These are phyloP conservation scores for Etheostoma perlongum DNA, from an alignment of 2,797 vertebrate genomes.

Conservation along the genomic window DNA sequence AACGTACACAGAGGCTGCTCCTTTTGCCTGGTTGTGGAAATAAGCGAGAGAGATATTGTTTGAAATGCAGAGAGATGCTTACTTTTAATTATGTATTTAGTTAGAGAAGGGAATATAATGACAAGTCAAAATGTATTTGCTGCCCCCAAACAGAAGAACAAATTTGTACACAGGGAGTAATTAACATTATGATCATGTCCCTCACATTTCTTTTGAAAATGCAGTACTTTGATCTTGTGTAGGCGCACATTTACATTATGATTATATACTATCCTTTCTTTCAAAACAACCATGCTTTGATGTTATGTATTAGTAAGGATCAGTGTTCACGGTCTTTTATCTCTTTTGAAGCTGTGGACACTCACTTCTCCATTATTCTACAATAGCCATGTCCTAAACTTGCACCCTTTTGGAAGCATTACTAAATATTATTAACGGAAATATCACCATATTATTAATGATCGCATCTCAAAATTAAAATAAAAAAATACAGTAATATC, in stretches of 20 bases:
- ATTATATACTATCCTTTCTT: constrained; percentile 31
- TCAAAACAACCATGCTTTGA: constrained; percentile 59
- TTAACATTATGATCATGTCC: constrained; percentile 39
- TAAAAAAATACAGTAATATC: not conserved
- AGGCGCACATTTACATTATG: constrained; percentile 36
- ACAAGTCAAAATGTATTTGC: constrained; percentile 63
- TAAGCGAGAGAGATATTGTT: constrained; percentile 30
- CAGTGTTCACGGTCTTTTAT: constrained; percentile 26
- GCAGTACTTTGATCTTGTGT: constrained; percentile 52
- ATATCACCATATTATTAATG: constrained; percentile 14
- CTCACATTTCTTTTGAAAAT: constrained; percentile 50
- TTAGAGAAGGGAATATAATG: constrained; percentile 64
- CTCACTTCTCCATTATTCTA: constrained; percentile 3
- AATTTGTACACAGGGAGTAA: constrained; percentile 46
- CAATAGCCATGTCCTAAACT: constrained; percentile 4
- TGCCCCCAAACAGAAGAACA: constrained; percentile 36
- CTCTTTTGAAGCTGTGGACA: not conserved
- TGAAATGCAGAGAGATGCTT: constrained; percentile 66
- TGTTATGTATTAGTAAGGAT: constrained; percentile 45
- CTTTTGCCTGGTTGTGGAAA: constrained; percentile 24
- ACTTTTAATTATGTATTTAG: constrained; percentile 77
- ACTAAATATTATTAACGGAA: constrained; percentile 17
- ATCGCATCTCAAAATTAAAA: not conserved
- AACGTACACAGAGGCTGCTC: constrained; percentile 21
- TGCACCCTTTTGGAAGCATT: not conserved